phyloP scores from a whole-genome alignment of 2,888 invertebrate genomes.

The Rhagonycha fulva region DNA sequence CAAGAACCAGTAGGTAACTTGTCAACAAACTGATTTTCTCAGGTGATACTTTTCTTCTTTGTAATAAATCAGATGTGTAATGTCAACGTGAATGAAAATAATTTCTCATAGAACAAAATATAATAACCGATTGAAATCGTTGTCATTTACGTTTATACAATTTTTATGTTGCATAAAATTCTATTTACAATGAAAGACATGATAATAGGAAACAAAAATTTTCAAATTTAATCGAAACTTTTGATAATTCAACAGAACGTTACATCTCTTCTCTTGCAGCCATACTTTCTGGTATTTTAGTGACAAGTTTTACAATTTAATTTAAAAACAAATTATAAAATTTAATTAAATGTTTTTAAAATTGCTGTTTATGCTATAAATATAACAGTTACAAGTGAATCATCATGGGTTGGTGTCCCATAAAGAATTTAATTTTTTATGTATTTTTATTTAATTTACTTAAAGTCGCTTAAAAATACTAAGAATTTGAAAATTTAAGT shows the following conservation, averaged over 20 bases:
- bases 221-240: not conserved
- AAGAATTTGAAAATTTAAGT: not conserved
- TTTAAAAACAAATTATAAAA: not conserved
- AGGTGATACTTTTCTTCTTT: conserved; percentile 17
- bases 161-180: no score
- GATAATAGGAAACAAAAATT: no score
- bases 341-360: not conserved
- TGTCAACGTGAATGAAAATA: not conserved
- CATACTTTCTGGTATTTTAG: not conserved
- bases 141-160: not conserved
- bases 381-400: conserved; percentile 2
- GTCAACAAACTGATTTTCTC: conserved; percentile 17
- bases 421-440: not conserved
- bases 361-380: not conserved
- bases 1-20: conserved; percentile 9
- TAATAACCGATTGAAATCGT: not conserved
- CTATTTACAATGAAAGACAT: no score
- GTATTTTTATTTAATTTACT: not conserved
- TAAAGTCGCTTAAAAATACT: not conserved
- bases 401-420: conserved; percentile 9
- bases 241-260: not conserved
- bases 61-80: conserved; percentile 11
- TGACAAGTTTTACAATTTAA: not conserved
- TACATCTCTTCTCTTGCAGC: not conserved
- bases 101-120: not conserved